Conservation (phyloP, 2,888 invertebrate species). For the Tryphoninae sp. region DNA sequence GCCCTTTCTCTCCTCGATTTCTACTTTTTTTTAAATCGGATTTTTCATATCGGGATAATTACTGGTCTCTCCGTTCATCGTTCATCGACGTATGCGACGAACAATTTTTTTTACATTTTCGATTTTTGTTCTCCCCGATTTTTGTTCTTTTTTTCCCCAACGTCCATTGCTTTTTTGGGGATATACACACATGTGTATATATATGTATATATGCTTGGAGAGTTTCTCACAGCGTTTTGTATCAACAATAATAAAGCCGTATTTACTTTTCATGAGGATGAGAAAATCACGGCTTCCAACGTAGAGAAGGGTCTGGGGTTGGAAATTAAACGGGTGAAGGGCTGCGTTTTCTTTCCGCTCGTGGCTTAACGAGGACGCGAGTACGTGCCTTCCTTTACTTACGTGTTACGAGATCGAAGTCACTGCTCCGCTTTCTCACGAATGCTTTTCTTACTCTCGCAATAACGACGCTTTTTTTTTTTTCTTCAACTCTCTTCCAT, state of each 20-base stretch:
- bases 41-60: slow-evolving; percentile 13
- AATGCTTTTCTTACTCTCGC: slow-evolving; percentile 34
- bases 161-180: neutral
- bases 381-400: slow-evolving; percentile 48
- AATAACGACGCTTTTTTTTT: neutral
- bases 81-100: slow-evolving; percentile 18
- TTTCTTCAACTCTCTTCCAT: neutral
- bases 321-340: slow-evolving; percentile 48
- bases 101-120: slow-evolving; percentile 7
- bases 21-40: neutral
- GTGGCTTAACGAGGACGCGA: slow-evolving; percentile 58
- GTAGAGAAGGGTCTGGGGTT: slow-evolving; percentile 35
- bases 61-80: neutral
- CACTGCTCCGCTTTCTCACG: slow-evolving; percentile 45
- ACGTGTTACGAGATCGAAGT: slow-evolving; percentile 45
- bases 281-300: slow-evolving; percentile 33
- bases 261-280: slow-evolving; percentile 44
- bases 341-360: slow-evolving; percentile 13
- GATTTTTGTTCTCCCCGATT: slow-evolving; percentile 9
- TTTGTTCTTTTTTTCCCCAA: slow-evolving; percentile 1
- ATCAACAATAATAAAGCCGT: slow-evolving; percentile 54
- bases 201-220: neutral
- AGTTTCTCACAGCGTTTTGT: slow-evolving; percentile 56
- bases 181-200: neutral
- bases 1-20: neutral